Evolutionary conservation across 2,888 invertebrate genomes (phyloP), one percentile per base, ranked within the genome.

Genomic region (Laothoe populi): DNA sequence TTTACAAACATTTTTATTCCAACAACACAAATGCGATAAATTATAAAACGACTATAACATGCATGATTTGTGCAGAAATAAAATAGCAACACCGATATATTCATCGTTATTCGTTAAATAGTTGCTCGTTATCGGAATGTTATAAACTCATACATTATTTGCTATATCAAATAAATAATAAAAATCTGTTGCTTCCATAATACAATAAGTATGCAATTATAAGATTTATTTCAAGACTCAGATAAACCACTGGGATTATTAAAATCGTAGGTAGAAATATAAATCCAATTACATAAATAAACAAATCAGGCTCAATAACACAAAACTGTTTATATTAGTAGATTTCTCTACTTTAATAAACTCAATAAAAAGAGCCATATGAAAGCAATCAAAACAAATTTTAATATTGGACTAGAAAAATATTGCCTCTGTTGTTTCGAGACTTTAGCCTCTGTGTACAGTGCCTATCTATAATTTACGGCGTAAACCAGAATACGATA

Each of bases 1-100:
- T 59, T 60, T 40, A 49, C 68, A 67, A 69, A 68, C 62, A 71
- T 71, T 79, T 44, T 76, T 77, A 77, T 76, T 78, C 71, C 70
- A 78, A 75, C 76, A 78, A 63, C 53, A 60, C 38, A 49, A 24
- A 60, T 53, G 48, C 48, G 23, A 60, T 40, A 61, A 61, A 53
- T 42, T 42, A 60, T 60, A 16, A 60, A 23, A n/a, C 21, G 31
- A 31, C 11, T 53, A 53, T 53, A 53, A 53, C 53, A 53, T 31
- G 53, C 21, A 35, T 35, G 53, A 67, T 68, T 73, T 73, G 70
- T 70, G 70, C 73, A 68, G 66, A 69, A 64, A 62, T 66, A 53
- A 53, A 53, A 53, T 26, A 53, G 24, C 26, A 49, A 53, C 53
- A 35, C 10, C 35, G 23, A 46, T 4, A 23, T 46, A 16, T 49